Percentiles rank a stretch among this genome's conserved stretches.
phyloP scores from a whole-genome alignment of 1,140 invertebrate genomes.

The Drosophila sulfurigaster region DNA sequence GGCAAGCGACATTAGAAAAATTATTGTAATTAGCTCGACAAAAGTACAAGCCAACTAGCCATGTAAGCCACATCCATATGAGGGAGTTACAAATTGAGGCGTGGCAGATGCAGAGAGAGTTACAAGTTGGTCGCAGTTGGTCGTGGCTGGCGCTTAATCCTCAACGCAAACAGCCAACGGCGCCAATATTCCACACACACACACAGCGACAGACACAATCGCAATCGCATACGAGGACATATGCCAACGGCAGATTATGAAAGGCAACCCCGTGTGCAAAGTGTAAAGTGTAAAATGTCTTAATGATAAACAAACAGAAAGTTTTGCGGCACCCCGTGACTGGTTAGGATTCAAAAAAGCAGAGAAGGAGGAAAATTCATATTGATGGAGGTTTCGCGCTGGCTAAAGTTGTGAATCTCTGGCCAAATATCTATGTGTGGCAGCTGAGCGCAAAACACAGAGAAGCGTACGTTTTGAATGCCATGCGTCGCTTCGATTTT shows the following conservation, averaged over 20 bases:
- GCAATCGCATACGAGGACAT: slow-evolving; percentile 44
- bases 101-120: slow-evolving; percentile 13
- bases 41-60: slow-evolving; percentile 37
- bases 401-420: slow-evolving; percentile 54
- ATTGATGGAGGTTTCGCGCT: slow-evolving; percentile 49
- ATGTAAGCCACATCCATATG: slow-evolving; percentile 41
- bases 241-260: slow-evolving; percentile 73
- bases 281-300: slow-evolving; percentile 80
- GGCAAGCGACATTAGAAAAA: slow-evolving; percentile 76
- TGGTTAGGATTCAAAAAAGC: slow-evolving; percentile 61
- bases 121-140: slow-evolving; percentile 67
- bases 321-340: slow-evolving; percentile 55
- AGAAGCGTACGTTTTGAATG: slow-evolving; percentile 37
- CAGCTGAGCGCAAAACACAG: slow-evolving; percentile 26
- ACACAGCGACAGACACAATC: neutral
- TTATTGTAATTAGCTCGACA: slow-evolving; percentile 70
- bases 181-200: slow-evolving; percentile 69
- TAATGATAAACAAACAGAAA: slow-evolving; percentile 83
- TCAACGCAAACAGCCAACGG: slow-evolving; percentile 75
- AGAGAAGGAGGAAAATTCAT: slow-evolving; percentile 5
- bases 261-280: slow-evolving; percentile 63
- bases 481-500: slow-evolving; percentile 46
- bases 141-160: slow-evolving; percentile 69
- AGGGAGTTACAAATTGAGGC: neutral
- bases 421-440: slow-evolving; percentile 43